Evolutionary conservation across 2,113 vertebrate genomes (phyloP), one percentile per base, ranked within the genome.

Genomic region (Notarius quadriscutis): DNA sequence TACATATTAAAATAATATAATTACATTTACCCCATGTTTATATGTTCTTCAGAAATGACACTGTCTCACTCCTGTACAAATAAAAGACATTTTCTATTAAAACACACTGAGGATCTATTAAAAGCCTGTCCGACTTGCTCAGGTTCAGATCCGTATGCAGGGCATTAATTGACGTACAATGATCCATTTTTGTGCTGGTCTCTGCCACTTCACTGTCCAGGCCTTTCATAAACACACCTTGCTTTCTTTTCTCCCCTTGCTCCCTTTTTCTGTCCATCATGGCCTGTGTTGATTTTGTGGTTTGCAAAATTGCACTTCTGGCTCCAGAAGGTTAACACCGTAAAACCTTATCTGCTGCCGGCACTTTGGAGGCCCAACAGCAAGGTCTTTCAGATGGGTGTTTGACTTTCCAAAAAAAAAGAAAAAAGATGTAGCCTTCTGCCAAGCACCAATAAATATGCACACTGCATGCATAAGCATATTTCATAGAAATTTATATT

Each of bases 221-320:
- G 30, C 41, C 81, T 82, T 89, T 85, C 62, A 85, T 84, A 88
- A 88, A 90, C 88, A 88, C 85, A 77, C 84, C 79, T 83, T 80
- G 84, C 87, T 86, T 88, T 85, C 85, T 80, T 88, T 86, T 85
- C 72, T 72, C 60, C 72, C 62, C 58, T 8, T 55, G 63, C 94
- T 87, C 75, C n/a, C 71, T 82, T 81, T 62, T 90, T 84, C 84
- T 87, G 85, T 87, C 84, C 88, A 77, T 84, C 87, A 95, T 94
- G 15, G 94, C 94, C 95, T 95, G 95, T 97, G 97, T 97, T 97
- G 96, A 96, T 95, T 96, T 96, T 97, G 96, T 95, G 95, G 95
- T 96, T 97, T 96, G 92, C 93, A 93, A 96, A 97, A 96, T 94
- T 95, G 94, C 94, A 95, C 95, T 93, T 81, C 95, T 91, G 94